phyloP scores from a whole-genome alignment of 2,113 vertebrate species.

The Albula glossodonta region DNA sequence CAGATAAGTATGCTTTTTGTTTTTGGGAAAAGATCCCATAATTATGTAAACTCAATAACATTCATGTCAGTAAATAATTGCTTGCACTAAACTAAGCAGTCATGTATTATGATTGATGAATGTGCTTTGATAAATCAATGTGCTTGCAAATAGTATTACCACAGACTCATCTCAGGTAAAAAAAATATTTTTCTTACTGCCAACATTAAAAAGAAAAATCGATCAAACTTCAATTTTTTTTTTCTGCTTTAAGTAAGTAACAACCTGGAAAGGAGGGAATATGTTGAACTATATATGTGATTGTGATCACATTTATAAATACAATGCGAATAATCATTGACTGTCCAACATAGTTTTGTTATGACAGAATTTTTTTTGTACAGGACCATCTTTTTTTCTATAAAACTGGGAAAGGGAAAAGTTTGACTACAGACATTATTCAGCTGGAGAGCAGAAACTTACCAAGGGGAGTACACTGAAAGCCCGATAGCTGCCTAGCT shows the following conservation, averaged over 20 bases:
- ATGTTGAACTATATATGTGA: neutral
- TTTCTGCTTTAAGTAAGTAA: neutral
- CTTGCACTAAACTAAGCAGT: neutral
- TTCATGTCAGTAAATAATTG: neutral
- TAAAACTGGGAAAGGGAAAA: neutral
- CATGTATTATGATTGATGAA: neutral
- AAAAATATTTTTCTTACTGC: too few relatives aligned
- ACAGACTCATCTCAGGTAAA: too few relatives aligned
- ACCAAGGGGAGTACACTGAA: conserved; percentile 10
- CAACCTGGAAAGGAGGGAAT: neutral
- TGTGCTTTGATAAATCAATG: too few relatives aligned
- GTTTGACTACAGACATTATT: neutral
- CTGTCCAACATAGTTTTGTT: too few relatives aligned
- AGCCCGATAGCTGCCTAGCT: neutral
- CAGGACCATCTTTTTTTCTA: neutral
- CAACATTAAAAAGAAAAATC: too few relatives aligned
- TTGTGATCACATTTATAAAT: too few relatives aligned
- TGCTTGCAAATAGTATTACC: too few relatives aligned
- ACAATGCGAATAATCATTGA: too few relatives aligned
- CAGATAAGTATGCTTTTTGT: neutral
- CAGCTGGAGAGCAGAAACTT: neutral
- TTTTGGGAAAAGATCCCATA: neutral
- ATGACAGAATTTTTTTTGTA: too few relatives aligned
- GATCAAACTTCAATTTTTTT: neutral
- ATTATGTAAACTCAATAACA: too few relatives aligned